Base-by-base conservation (phyloP, 2,113 vertebrate species). In the Mus pahari region DNA sequence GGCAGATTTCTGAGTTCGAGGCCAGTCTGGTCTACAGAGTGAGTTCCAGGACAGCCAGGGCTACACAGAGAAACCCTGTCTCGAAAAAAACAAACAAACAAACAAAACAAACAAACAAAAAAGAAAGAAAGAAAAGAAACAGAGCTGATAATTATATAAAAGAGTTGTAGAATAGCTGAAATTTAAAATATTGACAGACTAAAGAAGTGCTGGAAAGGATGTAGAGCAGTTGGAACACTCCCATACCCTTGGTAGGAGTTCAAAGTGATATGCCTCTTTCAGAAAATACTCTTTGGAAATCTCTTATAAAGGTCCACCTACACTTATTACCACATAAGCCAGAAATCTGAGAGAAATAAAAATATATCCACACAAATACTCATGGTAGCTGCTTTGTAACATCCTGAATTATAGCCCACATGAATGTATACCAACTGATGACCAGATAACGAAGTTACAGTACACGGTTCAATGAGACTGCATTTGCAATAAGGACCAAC, bases 321-420 rank as follows among this genome's bases (percentile, higher is more conserved):
- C 11, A 90, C 55, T 75, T 62, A 75, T 89, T 75, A 89, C 33
- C 66, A 88, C 8, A 48, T 62, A 89, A 48, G 17, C 39, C 71
- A 77, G 53, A 77, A 60, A 60, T 16, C 36, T 6, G 22, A 60
- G 36, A 26, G 79, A 60, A 82, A 82, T 82, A 39, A 39, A 60
- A 60, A 60, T 9, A 82, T 50, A 77, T 8, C 55, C 55, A 82
- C 33, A 82, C 12, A 82, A 60, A 82, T 81, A 62, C 58, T 90
- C n/a, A 62, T 1, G 45, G 55, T 33, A 86, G 22, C 50, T 81
- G 86, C 86, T 68, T n/a, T 92, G 0, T 58, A 90, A 89, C 33
- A 92, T 3, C 22, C 39, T 62, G 71, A 95, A 87, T 48, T 84
- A 50, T n/a, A 96, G 93, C 89, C n/a, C 55, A 55, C 17, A 39